Conservation (phyloP, 2,888 invertebrate species). For the Orgyia antiqua region DNA sequence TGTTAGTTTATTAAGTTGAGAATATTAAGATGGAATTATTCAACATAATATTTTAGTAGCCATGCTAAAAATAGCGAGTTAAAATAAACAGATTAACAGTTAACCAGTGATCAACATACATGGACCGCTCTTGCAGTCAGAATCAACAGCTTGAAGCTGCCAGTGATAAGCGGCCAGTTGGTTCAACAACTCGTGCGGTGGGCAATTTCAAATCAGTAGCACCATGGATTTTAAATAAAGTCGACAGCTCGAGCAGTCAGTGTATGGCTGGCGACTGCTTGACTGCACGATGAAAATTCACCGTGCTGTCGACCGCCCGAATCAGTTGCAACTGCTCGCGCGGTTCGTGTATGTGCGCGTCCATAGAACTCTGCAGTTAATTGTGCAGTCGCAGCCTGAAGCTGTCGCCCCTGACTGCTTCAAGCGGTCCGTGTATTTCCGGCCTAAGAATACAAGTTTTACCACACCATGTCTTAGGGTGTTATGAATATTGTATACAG, state of each 20-base stretch:
- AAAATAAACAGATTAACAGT: too few relatives aligned
- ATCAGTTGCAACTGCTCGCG: background rate
- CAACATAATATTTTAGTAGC: too few relatives aligned
- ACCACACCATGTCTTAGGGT: too few relatives aligned
- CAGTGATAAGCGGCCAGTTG: background rate
- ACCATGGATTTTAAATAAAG: background rate
- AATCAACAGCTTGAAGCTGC: background rate
- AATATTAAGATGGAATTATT: too few relatives aligned
- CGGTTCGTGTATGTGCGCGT: too few relatives aligned
- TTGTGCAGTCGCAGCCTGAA: background rate
- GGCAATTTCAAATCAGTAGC: slow-evolving; percentile 1
- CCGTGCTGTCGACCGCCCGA: background rate
- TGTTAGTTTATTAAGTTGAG: too few relatives aligned
- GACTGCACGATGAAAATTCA: too few relatives aligned
- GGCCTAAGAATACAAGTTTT: too few relatives aligned
- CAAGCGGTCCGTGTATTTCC: background rate
- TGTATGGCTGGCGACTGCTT: too few relatives aligned
- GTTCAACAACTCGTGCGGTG: background rate
- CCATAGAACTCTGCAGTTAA: background rate
- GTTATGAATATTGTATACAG: too few relatives aligned
- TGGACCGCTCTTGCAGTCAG: background rate
- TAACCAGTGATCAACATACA: background rate
- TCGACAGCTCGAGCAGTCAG: too few relatives aligned
- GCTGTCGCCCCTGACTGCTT: background rate
- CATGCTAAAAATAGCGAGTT: too few relatives aligned